Evolutionary conservation across 2,797 vertebrate genomes (phyloP).

Genomic region (Enteromius afrohamiltoni): DNA sequence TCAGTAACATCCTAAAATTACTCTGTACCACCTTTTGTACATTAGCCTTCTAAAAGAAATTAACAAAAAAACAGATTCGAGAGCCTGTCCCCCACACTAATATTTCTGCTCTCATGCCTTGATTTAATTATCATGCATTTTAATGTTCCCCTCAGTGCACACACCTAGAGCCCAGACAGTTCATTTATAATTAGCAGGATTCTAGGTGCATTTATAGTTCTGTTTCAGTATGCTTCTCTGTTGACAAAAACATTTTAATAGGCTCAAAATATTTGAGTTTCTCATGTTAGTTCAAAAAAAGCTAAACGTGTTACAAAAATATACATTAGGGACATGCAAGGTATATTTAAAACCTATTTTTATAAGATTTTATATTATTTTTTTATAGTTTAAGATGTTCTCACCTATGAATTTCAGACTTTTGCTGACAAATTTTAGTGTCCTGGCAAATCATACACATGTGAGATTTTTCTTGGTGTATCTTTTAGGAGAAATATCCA

Average conservation of each 20-base stretch:
- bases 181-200: slow-evolving; percentile 36
- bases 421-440: background rate
- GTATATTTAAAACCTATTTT: background rate
- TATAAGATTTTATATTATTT: background rate
- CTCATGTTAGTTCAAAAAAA: background rate
- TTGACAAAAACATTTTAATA: slow-evolving; percentile 3
- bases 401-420: background rate
- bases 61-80: slow-evolving; percentile 54
- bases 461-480: background rate
- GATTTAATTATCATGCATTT: slow-evolving; percentile 67
- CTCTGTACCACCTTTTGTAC: background rate
- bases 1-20: background rate
- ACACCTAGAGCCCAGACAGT: slow-evolving; percentile 38
- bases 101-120: slow-evolving; percentile 53
- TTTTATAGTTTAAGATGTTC: background rate
- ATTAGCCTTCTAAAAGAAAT: background rate
- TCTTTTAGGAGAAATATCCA: background rate
- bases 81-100: slow-evolving; percentile 47
- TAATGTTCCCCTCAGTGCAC: slow-evolving; percentile 64
- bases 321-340: background rate
- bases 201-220: slow-evolving; percentile 12
- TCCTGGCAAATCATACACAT: background rate
- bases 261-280: background rate
- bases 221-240: background rate
- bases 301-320: background rate